Percentiles rank a stretch among this genome's conserved stretches.
Conservation (phyloP, 2,888 invertebrate genomes). For the Drosophila robusta region DNA sequence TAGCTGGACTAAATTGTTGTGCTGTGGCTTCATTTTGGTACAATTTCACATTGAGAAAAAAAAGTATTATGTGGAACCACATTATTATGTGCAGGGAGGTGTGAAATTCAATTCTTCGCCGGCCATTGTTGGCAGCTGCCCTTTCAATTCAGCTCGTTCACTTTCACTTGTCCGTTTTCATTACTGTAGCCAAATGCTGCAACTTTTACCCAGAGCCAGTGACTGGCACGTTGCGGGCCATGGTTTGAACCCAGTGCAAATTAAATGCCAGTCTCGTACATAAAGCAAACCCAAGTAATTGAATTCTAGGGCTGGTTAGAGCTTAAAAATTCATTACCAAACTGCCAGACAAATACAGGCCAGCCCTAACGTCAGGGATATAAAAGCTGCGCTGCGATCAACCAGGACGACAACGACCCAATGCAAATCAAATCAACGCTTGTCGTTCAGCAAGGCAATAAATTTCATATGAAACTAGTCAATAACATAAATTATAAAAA, state of each 20-base stretch:
- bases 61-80: constrained; percentile 34
- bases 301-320: constrained; percentile 49
- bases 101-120: constrained; percentile 68
- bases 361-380: constrained; percentile 10
- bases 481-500: constrained; percentile 72
- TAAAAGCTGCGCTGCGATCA: constrained; percentile 15
- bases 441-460: constrained; percentile 37
- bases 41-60: constrained; percentile 6
- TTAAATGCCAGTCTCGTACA: constrained; percentile 44
- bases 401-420: constrained; percentile 13
- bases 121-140: constrained; percentile 51
- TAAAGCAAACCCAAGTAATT: constrained; percentile 58
- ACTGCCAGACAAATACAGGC: constrained; percentile 35
- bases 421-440: constrained; percentile 47
- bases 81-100: constrained; percentile 57
- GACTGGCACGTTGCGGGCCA: constrained; percentile 59
- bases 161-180: constrained; percentile 57
- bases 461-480: constrained; percentile 52
- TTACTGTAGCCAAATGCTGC: constrained; percentile 50
- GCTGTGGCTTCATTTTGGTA: not conserved
- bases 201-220: constrained; percentile 37
- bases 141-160: constrained; percentile 27
- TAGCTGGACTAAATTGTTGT: not conserved
- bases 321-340: constrained; percentile 66
- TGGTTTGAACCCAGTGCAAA: constrained; percentile 35